Evolutionary conservation across 2,797 vertebrate genomes (phyloP), one percentile per base, ranked within the genome.

Genomic region (Anas capensis): DNA sequence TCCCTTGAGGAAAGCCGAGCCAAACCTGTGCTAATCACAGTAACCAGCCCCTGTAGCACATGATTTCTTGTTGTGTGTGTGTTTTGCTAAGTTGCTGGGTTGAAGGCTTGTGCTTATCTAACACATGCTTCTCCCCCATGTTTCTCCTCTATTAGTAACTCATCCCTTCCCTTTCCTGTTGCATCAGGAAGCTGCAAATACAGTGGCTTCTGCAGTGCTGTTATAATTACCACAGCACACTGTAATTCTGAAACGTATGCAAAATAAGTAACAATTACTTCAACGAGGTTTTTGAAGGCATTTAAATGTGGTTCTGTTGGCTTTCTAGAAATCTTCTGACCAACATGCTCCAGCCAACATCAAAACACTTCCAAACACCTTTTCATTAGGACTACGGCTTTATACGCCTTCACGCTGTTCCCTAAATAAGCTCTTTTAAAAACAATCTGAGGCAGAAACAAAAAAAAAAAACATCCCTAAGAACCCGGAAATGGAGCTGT

Each of bases 131-230:
- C 82, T 78, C 54, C 77, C 66, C 72, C 49, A 26, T 3, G 0
- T 80, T 93, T 85, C 89, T 91, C 62, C 91, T 85, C 78, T 92
- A 61, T 80, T 95, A 90, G 91, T 88, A 97, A 93, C 75, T 95
- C 95, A 95, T 95, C 96, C 86, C 95, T 96, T 96, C 97, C 95
- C 81, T 83, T 97, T 97, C 97, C 97, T 97, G 96, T 97, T 95
- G 91, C 95, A 95, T 93, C 96, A 95, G 94, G 96, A 97, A 96
- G 92, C 95, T 94, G 88, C 93, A 96, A 92, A 96, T 90, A 57
- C 68, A 86, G 96, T 44, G 82, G 88, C 82, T 96, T 96, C 82
- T 95, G 86, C 75, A 81, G 82, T 64, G 93, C 84, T 96, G 94
- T 82, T 94, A 53, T 69, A 95, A 96, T 88, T 90, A 93, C 93